Conservation (phyloP, 2,888 invertebrate genomes). For the Ophonus ardosiacus region DNA sequence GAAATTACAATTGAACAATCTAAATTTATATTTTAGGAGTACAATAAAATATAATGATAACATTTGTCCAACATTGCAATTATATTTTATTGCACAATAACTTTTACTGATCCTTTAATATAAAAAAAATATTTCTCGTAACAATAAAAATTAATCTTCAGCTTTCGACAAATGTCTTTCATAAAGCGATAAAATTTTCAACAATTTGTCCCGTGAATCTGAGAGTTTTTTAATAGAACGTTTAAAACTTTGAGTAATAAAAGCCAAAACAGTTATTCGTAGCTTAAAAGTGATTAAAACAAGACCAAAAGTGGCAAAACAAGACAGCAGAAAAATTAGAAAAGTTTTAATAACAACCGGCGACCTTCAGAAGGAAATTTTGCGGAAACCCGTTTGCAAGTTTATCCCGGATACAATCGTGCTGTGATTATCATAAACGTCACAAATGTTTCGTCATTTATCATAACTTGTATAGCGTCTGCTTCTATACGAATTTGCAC, state of each 20-base stretch:
- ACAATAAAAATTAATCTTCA: background rate
- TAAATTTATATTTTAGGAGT: background rate
- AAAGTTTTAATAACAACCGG: conserved; percentile 55
- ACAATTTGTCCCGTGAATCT: background rate
- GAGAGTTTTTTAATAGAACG: conserved; percentile 13
- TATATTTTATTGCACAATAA: background rate
- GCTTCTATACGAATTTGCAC: background rate
- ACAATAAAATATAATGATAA: background rate
- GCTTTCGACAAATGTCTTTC: background rate
- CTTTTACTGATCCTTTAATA: background rate
- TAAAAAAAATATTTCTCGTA: background rate
- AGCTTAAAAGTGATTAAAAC: conserved; percentile 44
- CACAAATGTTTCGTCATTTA: conserved; percentile 19
- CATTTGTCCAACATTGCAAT: background rate
- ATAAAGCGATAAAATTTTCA: conserved; percentile 15
- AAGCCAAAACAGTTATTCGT: conserved; percentile 29
- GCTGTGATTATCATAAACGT: conserved; percentile 33
- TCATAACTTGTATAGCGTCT: conserved; percentile 17
- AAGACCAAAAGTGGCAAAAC: conserved; percentile 7
- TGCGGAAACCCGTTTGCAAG: conserved; percentile 36
- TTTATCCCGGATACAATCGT: conserved; percentile 24
- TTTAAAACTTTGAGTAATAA: conserved; percentile 47
- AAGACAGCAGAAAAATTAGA: conserved; percentile 57
- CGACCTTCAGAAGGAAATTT: conserved; percentile 7
- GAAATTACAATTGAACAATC: background rate